Evolutionary conservation across 2,797 vertebrate genomes (phyloP).

Genomic region (Diplodus puntazzo): DNA sequence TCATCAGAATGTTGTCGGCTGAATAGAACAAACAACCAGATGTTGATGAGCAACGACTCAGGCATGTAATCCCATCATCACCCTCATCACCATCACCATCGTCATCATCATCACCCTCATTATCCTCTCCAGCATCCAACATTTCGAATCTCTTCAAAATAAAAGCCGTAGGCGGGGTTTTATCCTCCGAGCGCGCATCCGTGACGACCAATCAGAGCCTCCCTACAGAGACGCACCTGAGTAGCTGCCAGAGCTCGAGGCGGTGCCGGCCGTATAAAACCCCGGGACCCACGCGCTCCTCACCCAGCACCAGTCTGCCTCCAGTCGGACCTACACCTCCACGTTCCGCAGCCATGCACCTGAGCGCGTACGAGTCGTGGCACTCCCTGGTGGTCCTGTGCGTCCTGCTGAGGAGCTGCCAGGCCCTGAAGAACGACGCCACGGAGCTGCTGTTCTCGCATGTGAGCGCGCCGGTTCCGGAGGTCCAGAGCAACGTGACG

Average conservation of each 20-base stretch:
- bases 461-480: constrained; percentile 82
- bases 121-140: constrained; percentile 8
- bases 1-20: neutral
- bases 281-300: neutral
- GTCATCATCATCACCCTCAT: constrained; percentile 27
- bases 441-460: constrained; percentile 93
- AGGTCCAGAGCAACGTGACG: constrained; percentile 88
- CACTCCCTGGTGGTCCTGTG: constrained; percentile 87
- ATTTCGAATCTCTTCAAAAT: constrained; percentile 5
- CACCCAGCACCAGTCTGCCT: constrained; percentile 16
- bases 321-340: neutral
- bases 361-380: constrained; percentile 84
- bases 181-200: neutral
- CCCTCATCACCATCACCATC: constrained; percentile 31
- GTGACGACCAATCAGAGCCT: constrained; percentile 83
- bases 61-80: constrained; percentile 15
- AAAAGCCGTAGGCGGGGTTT: constrained; percentile 57
- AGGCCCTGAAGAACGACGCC: constrained; percentile 93
- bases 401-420: constrained; percentile 88
- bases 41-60: constrained; percentile 19
- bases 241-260: constrained; percentile 84
- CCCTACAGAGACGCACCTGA: constrained; percentile 89
- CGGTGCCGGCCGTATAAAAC: constrained; percentile 69
- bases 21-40: neutral
- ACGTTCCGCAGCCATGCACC: constrained; percentile 83